Conservation (phyloP, 1,140 invertebrate species). For the Cheumatopsyche charites region DNA sequence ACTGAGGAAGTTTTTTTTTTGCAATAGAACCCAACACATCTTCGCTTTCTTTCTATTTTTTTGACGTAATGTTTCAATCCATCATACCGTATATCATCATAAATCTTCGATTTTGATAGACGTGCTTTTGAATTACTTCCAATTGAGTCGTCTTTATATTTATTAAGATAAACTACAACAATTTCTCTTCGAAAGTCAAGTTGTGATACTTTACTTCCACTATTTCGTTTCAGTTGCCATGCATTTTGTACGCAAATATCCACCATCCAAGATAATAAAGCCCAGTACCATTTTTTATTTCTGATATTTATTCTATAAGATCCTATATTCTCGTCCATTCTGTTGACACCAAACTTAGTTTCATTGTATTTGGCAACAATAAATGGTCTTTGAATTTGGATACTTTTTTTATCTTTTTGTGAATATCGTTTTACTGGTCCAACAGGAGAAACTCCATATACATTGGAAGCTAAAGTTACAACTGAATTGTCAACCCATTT, state of each 20-base stretch:
- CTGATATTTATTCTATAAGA: slow-evolving; percentile 49
- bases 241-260: slow-evolving; percentile 49
- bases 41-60: slow-evolving; percentile 18
- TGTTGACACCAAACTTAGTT: no score
- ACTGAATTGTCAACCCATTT: no score
- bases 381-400: no score
- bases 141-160: slow-evolving; percentile 13
- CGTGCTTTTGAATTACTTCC: slow-evolving; percentile 21
- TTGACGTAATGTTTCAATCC: slow-evolving; percentile 8
- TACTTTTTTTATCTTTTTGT: no score
- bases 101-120: slow-evolving; percentile 17
- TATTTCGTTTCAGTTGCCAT: slow-evolving; percentile 34
- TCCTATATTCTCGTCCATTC: slow-evolving; percentile 47
- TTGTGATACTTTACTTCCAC: slow-evolving; percentile 7
- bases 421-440: no score
- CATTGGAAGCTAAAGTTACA: no score
- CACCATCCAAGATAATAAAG: slow-evolving; percentile 50
- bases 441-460: no score
- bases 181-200: slow-evolving; percentile 13
- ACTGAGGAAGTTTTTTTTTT: slow-evolving; percentile 19
- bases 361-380: no score
- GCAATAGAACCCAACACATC: slow-evolving; percentile 18
- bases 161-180: slow-evolving; percentile 16
- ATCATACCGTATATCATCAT: slow-evolving; percentile 1
- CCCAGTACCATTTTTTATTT: slow-evolving; percentile 51